Conservation (phyloP, 1,140 invertebrate genomes). For the Akabosia matsudoensis region DNA sequence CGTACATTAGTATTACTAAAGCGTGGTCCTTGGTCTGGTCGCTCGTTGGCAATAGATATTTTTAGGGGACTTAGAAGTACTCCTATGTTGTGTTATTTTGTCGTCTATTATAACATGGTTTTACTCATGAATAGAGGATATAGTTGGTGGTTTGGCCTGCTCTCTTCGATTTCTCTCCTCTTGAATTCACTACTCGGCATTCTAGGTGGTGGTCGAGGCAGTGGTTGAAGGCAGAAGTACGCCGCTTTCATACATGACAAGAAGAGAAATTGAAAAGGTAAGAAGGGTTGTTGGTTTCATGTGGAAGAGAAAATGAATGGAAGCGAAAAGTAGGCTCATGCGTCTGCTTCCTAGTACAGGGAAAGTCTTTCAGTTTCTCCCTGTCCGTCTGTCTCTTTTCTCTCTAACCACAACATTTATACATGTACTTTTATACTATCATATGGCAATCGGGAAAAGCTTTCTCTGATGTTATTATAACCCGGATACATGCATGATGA, state of each 20-base stretch:
- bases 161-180: slow-evolving; percentile 20
- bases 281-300: slow-evolving; percentile 15
- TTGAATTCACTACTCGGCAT: slow-evolving; percentile 16
- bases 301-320: background rate
- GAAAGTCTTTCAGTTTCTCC: background rate
- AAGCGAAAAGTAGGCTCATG: too few species aligned
- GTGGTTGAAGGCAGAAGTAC: background rate
- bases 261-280: background rate
- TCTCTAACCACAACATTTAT: slow-evolving; percentile 11
- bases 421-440: background rate
- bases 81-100: background rate
- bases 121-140: slow-evolving; percentile 21
- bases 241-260: slow-evolving; percentile 10
- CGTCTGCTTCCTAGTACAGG: background rate
- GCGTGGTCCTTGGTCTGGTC: background rate
- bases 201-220: background rate
- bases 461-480: too few species aligned
- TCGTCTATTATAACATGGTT: background rate
- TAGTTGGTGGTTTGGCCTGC: slow-evolving; percentile 14
- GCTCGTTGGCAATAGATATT: background rate
- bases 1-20: background rate
- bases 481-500: too few species aligned
- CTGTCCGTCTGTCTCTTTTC: slow-evolving; percentile 3
- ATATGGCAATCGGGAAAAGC: background rate
- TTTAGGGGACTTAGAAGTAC: background rate